These are phyloP conservation scores for Neomonachus schauinslandi DNA, from an alignment of 2,113 vertebrate genomes.

Conservation along the genomic window DNA sequence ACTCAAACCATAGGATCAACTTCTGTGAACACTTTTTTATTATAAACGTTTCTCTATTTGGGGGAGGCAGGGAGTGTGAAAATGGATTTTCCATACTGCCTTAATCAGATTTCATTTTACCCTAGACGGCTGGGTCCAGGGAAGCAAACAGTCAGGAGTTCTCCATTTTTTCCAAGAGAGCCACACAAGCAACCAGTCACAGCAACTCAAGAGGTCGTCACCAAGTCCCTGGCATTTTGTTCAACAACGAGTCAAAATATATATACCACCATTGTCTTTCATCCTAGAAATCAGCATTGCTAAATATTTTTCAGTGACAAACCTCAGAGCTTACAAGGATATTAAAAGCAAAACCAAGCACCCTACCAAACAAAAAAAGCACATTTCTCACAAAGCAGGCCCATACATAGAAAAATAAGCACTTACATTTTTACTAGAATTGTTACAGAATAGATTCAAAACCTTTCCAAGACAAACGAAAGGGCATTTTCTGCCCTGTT, in stretches of 20 bases:
- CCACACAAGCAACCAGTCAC: not conserved
- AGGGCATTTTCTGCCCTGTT: not conserved
- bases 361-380: not conserved
- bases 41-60: not conserved
- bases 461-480: not conserved
- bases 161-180: not conserved
- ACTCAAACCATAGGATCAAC: not conserved
- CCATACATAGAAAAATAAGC: not conserved
- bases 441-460: not conserved
- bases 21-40: not conserved
- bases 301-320: not conserved
- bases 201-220: not conserved
- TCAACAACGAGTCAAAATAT: not conserved
- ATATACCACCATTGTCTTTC: not conserved
- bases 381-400: not conserved
- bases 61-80: not conserved
- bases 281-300: not conserved
- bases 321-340: not conserved
- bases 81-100: not conserved
- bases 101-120: not conserved
- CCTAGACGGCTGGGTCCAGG: not conserved
- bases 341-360: conserved; percentile 11
- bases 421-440: not conserved
- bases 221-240: not conserved
- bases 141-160: not conserved